These are phyloP conservation scores for Rhinoraja longicauda DNA, from an alignment of 2,797 vertebrate species.

Conservation along the genomic window DNA sequence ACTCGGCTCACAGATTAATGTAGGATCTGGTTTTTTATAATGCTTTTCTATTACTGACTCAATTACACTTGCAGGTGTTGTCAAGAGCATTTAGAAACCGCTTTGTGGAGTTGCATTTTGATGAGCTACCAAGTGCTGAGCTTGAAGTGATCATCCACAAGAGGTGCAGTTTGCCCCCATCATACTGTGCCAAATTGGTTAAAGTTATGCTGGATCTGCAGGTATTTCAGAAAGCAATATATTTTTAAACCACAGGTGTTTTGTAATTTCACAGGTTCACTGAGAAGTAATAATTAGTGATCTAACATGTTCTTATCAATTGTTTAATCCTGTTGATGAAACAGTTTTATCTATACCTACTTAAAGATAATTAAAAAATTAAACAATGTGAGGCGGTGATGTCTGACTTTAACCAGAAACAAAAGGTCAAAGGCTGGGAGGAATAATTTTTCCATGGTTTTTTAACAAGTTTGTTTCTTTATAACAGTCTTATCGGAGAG, in stretches of 20 bases:
- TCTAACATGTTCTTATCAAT: not conserved
- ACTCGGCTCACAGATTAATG: not conserved
- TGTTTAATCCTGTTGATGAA: not conserved
- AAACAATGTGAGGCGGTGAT: not conserved
- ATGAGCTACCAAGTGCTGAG: slow-evolving; percentile 83
- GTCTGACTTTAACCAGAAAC: not conserved
- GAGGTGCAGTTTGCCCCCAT: slow-evolving; percentile 83
- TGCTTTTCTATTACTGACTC: not conserved
- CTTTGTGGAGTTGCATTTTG: slow-evolving; percentile 93
- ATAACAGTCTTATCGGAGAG: slow-evolving; percentile 77
- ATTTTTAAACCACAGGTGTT: not conserved
- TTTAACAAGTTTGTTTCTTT: slow-evolving; percentile 7
- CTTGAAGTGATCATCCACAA: slow-evolving; percentile 88
- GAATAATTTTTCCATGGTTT: not conserved
- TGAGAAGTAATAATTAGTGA: not conserved
- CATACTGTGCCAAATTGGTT: slow-evolving; percentile 86
- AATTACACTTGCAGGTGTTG: slow-evolving; percentile 64
- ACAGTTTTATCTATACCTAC: not conserved
- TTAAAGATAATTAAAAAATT: not conserved
- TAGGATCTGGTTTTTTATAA: not conserved
- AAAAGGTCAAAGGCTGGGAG: not conserved
- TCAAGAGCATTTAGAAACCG: slow-evolving; percentile 95
- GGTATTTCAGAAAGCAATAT: slow-evolving; percentile 57
- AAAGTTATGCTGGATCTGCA: slow-evolving; percentile 92
- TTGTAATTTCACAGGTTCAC: not conserved